Evolutionary conservation across 2,888 invertebrate species (phyloP).

Genomic region (Cordilura impudica): DNA sequence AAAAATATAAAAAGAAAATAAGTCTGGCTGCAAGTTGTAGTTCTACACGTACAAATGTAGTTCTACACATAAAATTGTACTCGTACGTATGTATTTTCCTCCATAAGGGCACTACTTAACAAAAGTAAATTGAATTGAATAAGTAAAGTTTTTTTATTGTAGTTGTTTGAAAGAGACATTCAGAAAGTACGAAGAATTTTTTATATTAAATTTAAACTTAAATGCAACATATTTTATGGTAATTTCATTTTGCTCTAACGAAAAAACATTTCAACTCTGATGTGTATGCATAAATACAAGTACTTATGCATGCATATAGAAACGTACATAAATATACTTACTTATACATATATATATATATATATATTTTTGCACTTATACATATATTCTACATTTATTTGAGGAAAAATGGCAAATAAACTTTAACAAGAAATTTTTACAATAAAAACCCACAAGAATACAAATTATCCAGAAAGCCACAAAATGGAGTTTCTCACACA

Average conservation of each 20-base stretch:
- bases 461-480: constrained; percentile 71
- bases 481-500: constrained; percentile 64
- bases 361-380: no score
- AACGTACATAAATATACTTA: constrained; percentile 54
- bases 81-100: background rate
- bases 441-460: constrained; percentile 73
- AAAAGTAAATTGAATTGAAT: constrained; percentile 16
- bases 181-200: background rate
- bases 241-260: background rate
- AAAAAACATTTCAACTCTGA: constrained; percentile 26
- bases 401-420: constrained; percentile 51
- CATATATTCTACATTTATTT: no score
- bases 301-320: constrained; percentile 56
- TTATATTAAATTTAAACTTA: constrained; percentile 36
- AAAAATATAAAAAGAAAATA: no score
- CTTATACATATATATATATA: no score
- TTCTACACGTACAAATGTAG: no score
- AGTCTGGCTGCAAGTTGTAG: no score
- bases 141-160: constrained; percentile 20
- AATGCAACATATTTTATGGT: constrained; percentile 43
- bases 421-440: constrained; percentile 66
- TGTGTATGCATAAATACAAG: constrained; percentile 14
- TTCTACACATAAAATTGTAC: no score
- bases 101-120: background rate
- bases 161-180: background rate